Conservation (phyloP, 2,888 invertebrate species). For the Biston stratarius region DNA sequence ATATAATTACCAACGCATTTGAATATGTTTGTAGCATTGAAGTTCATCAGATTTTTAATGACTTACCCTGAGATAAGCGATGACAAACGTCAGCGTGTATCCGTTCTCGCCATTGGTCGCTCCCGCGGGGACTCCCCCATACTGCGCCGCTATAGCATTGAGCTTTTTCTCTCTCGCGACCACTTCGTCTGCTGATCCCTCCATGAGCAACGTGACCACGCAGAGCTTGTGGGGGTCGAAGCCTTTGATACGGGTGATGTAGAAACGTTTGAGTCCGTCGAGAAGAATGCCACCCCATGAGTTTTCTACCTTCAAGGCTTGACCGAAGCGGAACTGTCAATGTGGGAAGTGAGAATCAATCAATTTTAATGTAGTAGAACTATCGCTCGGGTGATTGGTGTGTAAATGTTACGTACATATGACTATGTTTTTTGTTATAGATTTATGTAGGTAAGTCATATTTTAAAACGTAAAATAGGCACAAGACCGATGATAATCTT, state of each 20-base stretch:
- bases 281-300: constrained; percentile 89
- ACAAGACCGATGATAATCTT: no score
- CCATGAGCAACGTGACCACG: constrained; percentile 97
- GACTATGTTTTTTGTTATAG: no score
- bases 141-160: constrained; percentile 91
- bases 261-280: constrained; percentile 94
- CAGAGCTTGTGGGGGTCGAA: constrained; percentile 93
- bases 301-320: constrained; percentile 88
- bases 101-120: constrained; percentile 98
- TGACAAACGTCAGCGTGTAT: constrained; percentile 98
- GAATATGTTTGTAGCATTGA: no score
- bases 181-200: constrained; percentile 92
- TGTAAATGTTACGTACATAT: no score
- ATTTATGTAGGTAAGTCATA: no score
- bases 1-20: no score
- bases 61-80: constrained; percentile 97
- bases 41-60: no score
- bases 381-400: no score
- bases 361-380: not conserved
- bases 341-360: not conserved
- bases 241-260: constrained; percentile 95
- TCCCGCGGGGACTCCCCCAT: constrained; percentile 95
- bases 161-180: constrained; percentile 87
- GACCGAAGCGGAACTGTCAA: constrained; percentile 95
- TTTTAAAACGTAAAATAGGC: no score